Conservation (phyloP, 2,888 invertebrate genomes). For the Clusia tigrina region DNA sequence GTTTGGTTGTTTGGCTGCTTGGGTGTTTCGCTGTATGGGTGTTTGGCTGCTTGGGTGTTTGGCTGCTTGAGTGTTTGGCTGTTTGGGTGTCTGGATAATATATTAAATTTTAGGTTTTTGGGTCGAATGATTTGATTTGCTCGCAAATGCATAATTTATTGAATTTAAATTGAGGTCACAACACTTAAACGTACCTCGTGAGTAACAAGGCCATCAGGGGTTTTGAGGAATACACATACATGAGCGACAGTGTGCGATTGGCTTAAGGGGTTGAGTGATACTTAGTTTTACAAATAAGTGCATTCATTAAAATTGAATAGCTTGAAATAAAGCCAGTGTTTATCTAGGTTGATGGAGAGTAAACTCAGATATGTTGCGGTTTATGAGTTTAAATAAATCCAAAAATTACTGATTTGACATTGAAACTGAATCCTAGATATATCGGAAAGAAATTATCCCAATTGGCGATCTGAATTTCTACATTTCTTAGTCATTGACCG, state of each 20-base stretch:
- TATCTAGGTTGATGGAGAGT: no score
- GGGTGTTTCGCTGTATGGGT: not conserved
- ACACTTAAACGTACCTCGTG: not conserved
- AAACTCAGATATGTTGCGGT: no score
- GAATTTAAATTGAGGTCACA: conserved; percentile 20
- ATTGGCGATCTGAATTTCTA: no score
- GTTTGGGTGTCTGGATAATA: not conserved
- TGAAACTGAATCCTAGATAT: no score
- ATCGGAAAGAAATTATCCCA: no score
- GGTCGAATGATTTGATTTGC: conserved; percentile 7
- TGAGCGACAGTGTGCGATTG: no score
- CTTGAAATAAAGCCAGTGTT: no score
- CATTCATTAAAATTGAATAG: not conserved
- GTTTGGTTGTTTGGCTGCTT: not conserved
- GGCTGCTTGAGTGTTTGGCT: not conserved
- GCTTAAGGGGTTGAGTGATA: not conserved
- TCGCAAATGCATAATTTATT: conserved; percentile 23
- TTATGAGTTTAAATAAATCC: no score
- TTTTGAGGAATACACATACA: no score
- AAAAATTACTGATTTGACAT: no score
- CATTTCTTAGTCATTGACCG: no score
- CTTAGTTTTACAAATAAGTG: not conserved
- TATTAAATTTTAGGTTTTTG: not conserved
- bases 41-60: conserved; percentile 3
- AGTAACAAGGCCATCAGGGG: not conserved